phyloP scores from a whole-genome alignment of 2,888 invertebrate species.

The Phragmatobia fuliginosa region DNA sequence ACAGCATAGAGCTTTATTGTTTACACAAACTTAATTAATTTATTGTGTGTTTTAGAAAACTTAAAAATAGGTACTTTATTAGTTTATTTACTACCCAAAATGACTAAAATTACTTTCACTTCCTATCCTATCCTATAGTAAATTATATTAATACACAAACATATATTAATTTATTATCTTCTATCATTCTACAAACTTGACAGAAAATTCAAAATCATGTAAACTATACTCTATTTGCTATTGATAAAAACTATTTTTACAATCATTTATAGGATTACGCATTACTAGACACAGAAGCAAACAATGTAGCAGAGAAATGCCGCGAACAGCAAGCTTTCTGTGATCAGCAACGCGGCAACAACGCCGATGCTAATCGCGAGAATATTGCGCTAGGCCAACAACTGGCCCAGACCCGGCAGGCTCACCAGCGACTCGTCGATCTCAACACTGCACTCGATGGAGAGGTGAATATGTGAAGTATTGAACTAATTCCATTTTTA shows the following conservation, averaged over 20 bases:
- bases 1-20: too few relatives aligned
- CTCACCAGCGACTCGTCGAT: conserved; percentile 11
- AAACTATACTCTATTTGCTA: neutral
- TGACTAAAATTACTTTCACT: neutral
- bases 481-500: neutral
- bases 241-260: neutral
- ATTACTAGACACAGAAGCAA: conserved; percentile 74
- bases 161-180: too few relatives aligned
- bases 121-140: too few relatives aligned
- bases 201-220: neutral
- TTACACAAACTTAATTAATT: neutral
- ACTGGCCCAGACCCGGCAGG: conserved; percentile 65
- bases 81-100: neutral
- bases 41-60: neutral
- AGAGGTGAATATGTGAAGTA: neutral
- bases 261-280: conserved; percentile 79
- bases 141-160: too few relatives aligned
- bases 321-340: conserved; percentile 88
- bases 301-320: conserved; percentile 81
- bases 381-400: conserved; percentile 70
- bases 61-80: neutral
- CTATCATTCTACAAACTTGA: neutral
- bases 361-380: conserved; percentile 78
- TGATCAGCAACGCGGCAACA: conserved; percentile 87
- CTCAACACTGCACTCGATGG: conserved; percentile 7